Evolutionary conservation across 1,140 invertebrate species (phyloP), one percentile per base, ranked within the genome.

Genomic region (Heliconius hewitsoni): DNA sequence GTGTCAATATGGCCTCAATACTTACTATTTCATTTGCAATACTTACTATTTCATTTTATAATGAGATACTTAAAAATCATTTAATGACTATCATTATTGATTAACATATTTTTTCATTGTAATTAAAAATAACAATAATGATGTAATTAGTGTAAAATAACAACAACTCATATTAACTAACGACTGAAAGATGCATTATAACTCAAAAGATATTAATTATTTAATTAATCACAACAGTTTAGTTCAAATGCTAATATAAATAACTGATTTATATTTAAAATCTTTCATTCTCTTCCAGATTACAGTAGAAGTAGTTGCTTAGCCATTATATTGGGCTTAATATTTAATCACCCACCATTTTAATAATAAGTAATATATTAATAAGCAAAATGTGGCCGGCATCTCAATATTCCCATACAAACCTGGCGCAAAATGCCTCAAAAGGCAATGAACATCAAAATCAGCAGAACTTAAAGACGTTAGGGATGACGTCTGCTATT

Each of bases 401-500:
- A 66, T 90, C 92, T 16, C 93, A 94, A 81, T 95, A 95, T 80
- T 92, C 93, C 0, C 93, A 95, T 80, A 90, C 87, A 13, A 95
- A 94, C 80, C 85, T 86, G 16, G 84, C 86, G 16, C 87, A 86
- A 57, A 86, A 83, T 80, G 70, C 74, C n/a, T 75, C 76, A 0
- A 93, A 90, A 77, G 55, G 75, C 6, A 95, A 94, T 86, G 90
- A 94, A 46, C 92, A 94, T 76, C 93, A 94, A 75, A 94, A 93
- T 73, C 93, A 92, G 66, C 91, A 94, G 76, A 94, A 92, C 46
- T 85, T 91, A 76, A 93, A 92, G 81, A 95, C 91, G 37, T 88
- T 97, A 84, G 98, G 98, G 60, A 98, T 99, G 96, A 99, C 98
- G 8, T 98, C 98, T 46, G 98, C 98, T 71, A 98, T 99, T 80